Percentiles rank a stretch among this genome's conserved stretches.
Evolutionary conservation across 2,113 vertebrate species (phyloP).

Genomic region (Phaethornis superciliosus): DNA sequence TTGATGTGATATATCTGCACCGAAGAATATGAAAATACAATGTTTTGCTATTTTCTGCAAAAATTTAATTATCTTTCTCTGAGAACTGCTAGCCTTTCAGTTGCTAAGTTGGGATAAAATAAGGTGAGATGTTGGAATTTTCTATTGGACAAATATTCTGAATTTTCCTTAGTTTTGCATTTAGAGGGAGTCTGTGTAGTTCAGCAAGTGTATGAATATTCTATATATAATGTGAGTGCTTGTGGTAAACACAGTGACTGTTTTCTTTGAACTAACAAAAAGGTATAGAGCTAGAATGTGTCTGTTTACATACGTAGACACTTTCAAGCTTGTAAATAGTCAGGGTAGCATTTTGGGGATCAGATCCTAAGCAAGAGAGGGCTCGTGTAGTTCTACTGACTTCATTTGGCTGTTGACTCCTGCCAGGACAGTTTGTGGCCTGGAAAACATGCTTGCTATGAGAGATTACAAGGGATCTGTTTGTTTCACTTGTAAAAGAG

Average conservation of each 20-base stretch:
- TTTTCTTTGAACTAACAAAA: not conserved
- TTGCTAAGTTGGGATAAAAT: not conserved
- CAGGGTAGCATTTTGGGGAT: not conserved
- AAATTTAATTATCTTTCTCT: not conserved
- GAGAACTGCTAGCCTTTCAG: not conserved
- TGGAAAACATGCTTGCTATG: constrained; percentile 55
- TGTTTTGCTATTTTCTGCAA: not conserved
- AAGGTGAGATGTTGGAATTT: not conserved
- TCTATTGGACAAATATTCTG: not conserved
- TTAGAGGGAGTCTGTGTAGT: not conserved
- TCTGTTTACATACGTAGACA: not conserved
- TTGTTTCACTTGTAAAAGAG: constrained; percentile 48
- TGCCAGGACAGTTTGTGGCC: not conserved
- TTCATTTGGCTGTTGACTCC: constrained; percentile 6
- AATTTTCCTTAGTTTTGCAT: not conserved
- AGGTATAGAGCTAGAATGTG: not conserved
- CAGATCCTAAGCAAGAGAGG: not conserved
- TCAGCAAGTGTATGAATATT: not conserved
- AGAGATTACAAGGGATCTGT: constrained; percentile 29
- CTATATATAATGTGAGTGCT: not conserved
- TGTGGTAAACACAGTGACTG: not conserved
- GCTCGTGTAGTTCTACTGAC: not conserved
- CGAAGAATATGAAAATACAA: not conserved
- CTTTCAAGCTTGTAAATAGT: not conserved
- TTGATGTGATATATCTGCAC: not conserved